Conservation (phyloP, 1,140 invertebrate genomes). For the Neodiprion virginianus region DNA sequence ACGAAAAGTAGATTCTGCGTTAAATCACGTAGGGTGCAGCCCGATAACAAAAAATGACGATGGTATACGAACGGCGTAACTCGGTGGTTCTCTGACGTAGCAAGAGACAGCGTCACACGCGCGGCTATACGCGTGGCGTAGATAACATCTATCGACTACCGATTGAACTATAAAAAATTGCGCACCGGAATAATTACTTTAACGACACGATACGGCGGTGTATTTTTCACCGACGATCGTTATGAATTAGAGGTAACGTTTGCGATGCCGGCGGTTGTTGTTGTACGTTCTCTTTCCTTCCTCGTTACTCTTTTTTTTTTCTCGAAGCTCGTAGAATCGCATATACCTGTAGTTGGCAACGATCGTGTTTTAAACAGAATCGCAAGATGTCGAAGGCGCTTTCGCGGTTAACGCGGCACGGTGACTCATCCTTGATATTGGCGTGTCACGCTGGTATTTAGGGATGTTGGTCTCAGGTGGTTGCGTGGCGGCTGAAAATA, state of each 20-base stretch:
- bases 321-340: not conserved
- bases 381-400: not conserved
- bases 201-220: not conserved
- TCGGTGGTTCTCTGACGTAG: not conserved
- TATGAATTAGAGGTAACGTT: not conserved
- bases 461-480: conserved; percentile 59
- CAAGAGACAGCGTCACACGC: not conserved
- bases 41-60: not conserved
- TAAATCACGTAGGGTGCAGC: not conserved
- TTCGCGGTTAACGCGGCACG: not conserved
- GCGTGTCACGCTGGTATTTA: conserved; percentile 51
- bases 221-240: not conserved
- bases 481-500: conserved; percentile 60
- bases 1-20: not conserved
- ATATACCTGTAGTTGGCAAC: not conserved
- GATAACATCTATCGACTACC: not conserved
- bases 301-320: not conserved
- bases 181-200: not conserved
- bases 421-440: not conserved
- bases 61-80: not conserved
- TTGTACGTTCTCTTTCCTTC: not conserved
- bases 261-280: not conserved
- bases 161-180: not conserved
- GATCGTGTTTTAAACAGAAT: not conserved
- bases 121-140: not conserved